These are phyloP conservation scores for Ctenochaetus hawaiiensis DNA, from an alignment of 2,797 vertebrate species.

Conservation along the genomic window DNA sequence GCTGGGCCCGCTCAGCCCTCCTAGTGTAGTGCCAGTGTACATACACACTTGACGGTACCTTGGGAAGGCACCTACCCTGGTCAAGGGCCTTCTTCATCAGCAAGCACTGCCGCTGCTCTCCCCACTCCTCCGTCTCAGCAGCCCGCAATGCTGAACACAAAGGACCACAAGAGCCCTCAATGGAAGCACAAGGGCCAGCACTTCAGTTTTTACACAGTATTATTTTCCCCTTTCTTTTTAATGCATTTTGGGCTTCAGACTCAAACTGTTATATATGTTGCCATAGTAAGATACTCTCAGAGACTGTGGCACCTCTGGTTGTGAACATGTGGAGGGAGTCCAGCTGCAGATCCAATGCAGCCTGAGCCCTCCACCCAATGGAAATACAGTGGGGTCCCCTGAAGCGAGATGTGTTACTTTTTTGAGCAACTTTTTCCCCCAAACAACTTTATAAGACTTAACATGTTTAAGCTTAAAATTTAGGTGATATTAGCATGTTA, in stretches of 20 bases:
- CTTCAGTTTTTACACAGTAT: constrained; percentile 8
- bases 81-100: constrained; percentile 46
- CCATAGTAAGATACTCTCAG: neutral
- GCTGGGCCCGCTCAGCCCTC: constrained; percentile 19
- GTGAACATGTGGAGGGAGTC: neutral
- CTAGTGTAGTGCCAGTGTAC: constrained; percentile 1
- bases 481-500: neutral
- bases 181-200: constrained; percentile 8
- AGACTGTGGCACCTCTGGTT: neutral
- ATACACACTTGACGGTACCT: constrained; percentile 34
- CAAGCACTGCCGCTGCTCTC: neutral
- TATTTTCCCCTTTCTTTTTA: neutral
- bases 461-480: no score
- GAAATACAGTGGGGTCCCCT: neutral
- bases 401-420: no score
- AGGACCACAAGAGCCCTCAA: constrained; percentile 23
- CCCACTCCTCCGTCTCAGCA: constrained; percentile 27
- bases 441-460: neutral
- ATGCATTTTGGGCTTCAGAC: constrained; percentile 3
- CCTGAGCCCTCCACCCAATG: neutral
- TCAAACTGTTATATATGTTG: neutral
- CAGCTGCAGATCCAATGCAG: no score
- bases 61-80: constrained; percentile 13
- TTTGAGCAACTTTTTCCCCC: neutral
- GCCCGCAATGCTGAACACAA: constrained; percentile 3